Conservation (phyloP, 2,113 vertebrate species). For the Chlorodrepanis virens region DNA sequence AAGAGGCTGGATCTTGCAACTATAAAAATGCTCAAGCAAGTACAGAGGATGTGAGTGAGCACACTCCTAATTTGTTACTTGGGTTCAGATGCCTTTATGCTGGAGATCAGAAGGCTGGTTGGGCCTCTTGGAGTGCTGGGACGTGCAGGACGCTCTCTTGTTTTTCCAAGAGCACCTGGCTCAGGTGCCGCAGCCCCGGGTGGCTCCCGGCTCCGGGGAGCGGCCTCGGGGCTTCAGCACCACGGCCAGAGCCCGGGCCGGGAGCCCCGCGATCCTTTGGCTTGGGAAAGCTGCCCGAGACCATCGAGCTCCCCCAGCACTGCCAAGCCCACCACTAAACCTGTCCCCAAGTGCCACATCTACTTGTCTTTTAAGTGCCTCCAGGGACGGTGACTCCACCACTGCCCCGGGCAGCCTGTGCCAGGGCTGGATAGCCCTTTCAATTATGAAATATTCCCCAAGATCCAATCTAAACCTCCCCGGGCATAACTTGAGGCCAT, state of each 20-base stretch:
- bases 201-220: background rate
- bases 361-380: too few species aligned
- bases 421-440: background rate
- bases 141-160: fast-evolving
- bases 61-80: background rate
- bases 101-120: fast-evolving
- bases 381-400: background rate
- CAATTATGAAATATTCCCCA: background rate
- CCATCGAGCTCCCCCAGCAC: background rate
- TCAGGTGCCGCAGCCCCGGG: fast-evolving
- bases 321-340: fast-evolving
- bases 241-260: background rate
- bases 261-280: fast-evolving
- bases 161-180: fast-evolving
- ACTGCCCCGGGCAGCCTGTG: background rate
- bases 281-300: fast-evolving
- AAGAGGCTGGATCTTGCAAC: background rate
- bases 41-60: background rate
- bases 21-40: background rate
- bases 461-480: too few species aligned
- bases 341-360: background rate
- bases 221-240: slow-evolving; percentile 19
- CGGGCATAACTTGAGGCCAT: too few species aligned
- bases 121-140: background rate
- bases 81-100: fast-evolving